A percentile compares a stretch with the other conserved stretches of the same genome.
Conservation (phyloP, 2,113 vertebrate genomes). For the Pteropus alecto region DNA sequence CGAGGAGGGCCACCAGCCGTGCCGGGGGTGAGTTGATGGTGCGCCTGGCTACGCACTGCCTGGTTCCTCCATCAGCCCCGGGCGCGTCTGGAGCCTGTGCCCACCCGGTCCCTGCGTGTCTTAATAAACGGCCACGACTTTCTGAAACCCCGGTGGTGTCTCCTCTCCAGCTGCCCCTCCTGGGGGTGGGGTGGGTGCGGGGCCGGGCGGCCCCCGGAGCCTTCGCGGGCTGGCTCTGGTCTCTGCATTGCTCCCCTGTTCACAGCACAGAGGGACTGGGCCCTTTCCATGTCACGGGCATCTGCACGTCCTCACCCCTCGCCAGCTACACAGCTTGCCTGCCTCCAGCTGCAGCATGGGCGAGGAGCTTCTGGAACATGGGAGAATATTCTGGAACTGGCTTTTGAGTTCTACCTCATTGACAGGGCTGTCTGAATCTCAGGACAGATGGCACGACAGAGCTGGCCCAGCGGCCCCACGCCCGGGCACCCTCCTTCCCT, state of each 20-base stretch:
- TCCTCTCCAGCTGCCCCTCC: neutral
- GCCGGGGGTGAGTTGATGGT: neutral
- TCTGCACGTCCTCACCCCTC: neutral
- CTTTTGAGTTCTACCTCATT: constrained; percentile 48
- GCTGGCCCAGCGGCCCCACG: neutral
- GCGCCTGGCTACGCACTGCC: neutral
- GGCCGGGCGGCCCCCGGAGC: neutral
- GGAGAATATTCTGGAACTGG: neutral
- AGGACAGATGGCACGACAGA: neutral
- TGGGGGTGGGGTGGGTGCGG: neutral
- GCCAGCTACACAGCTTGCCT: neutral
- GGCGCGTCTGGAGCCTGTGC: neutral
- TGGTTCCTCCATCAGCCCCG: neutral
- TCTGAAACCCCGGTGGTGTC: neutral
- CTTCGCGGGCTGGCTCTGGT: neutral
- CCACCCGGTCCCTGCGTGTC: neutral
- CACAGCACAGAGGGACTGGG: neutral
- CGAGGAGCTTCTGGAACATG: neutral
- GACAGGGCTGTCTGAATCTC: neutral
- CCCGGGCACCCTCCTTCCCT: neutral
- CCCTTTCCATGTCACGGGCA: neutral
- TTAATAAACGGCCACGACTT: neutral
- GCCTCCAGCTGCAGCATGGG: neutral
- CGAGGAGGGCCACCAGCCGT: neutral
- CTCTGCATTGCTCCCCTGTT: neutral